Evolutionary conservation across 2,888 invertebrate species (phyloP).

Genomic region (Synanthedon formicaeformis): DNA sequence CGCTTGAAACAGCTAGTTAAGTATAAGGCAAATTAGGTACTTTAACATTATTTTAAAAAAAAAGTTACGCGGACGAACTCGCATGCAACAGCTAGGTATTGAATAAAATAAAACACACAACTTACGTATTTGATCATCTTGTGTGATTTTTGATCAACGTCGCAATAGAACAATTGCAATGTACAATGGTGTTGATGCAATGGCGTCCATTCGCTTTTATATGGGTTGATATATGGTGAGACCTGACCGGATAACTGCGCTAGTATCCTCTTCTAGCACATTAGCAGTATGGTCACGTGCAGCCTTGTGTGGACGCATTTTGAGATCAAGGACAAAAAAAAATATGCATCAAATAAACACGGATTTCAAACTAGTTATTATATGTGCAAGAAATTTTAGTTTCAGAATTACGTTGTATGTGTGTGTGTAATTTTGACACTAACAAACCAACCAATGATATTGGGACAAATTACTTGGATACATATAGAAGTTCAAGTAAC

Average conservation of each 20-base stretch:
- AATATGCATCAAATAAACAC: slow-evolving; percentile 1
- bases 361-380: slow-evolving; percentile 6
- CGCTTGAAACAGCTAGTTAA: no score
- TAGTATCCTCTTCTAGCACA: slow-evolving; percentile 42
- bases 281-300: slow-evolving; percentile 46
- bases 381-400: slow-evolving; percentile 2
- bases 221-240: slow-evolving; percentile 9
- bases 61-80: no score
- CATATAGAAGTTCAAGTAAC: no score
- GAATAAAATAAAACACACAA: neutral
- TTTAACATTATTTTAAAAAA: no score
- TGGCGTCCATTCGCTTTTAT: slow-evolving; percentile 19
- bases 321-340: slow-evolving; percentile 33
- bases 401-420: neutral
- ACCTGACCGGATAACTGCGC: slow-evolving; percentile 40
- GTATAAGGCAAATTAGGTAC: no score
- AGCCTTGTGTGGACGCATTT: slow-evolving; percentile 38
- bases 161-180: slow-evolving; percentile 6
- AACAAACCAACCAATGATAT: no score
- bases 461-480: no score
- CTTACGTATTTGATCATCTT: slow-evolving; percentile 68
- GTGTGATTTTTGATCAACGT: slow-evolving; percentile 4
- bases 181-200: slow-evolving; percentile 14
- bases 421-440: no score
- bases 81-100: no score